Evolutionary conservation across 2,888 invertebrate species (phyloP).

Genomic region (Aspidiotus rigidus): DNA sequence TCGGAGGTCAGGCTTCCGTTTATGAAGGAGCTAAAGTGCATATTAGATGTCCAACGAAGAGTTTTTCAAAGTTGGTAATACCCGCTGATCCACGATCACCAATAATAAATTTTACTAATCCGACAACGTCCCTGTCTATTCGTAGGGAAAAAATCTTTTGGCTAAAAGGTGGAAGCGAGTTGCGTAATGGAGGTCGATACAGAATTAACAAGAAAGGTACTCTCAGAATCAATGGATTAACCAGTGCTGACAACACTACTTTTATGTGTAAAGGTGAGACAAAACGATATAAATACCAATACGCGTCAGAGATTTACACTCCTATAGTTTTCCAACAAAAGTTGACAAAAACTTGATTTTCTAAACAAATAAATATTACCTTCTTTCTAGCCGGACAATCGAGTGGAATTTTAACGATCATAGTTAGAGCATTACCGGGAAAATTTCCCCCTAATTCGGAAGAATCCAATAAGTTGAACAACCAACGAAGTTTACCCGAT

Average conservation of each 20-base stretch:
- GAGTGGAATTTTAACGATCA: constrained; percentile 67
- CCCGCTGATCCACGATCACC: background rate
- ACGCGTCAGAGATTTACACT: too few relatives aligned
- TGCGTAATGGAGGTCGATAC: constrained; percentile 65
- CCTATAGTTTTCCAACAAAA: background rate
- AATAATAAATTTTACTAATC: background rate
- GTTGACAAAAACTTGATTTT: too few relatives aligned
- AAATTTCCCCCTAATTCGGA: constrained; percentile 71
- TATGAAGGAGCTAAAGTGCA: constrained; percentile 86
- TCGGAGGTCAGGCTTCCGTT: constrained; percentile 82
- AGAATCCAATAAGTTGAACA: constrained; percentile 55
- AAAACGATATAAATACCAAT: background rate
- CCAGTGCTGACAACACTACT: constrained; percentile 69
- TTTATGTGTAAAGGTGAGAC: constrained; percentile 68
- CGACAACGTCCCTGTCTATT: constrained; percentile 4
- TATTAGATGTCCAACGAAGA: constrained; percentile 86
- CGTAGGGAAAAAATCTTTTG: constrained; percentile 63
- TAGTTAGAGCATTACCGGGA: constrained; percentile 69
- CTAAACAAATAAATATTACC: too few relatives aligned
- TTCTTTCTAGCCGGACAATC: constrained; percentile 56
- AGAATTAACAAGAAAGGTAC: constrained; percentile 88
- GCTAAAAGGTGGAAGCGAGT: constrained; percentile 68
- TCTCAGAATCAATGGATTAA: constrained; percentile 70
- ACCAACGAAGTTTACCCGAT: constrained; percentile 41
- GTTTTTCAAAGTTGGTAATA: constrained; percentile 43